Base-by-base conservation (phyloP, 2,113 vertebrate species). In the Rhinolophus ferrumequinum region DNA sequence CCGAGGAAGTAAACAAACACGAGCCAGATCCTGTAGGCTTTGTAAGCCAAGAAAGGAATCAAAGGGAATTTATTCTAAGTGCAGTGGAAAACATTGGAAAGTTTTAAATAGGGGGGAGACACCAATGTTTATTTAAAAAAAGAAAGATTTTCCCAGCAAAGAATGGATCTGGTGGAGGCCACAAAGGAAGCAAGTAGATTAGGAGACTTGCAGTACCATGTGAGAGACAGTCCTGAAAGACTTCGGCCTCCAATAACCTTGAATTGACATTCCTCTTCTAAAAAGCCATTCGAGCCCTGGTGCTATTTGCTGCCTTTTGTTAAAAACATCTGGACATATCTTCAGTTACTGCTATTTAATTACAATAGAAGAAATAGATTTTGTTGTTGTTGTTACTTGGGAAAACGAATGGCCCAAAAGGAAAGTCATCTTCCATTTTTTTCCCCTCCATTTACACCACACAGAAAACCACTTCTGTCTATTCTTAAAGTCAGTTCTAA, bases 241-340 rank as follows among this genome's bases (percentile, higher is more conserved):
- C 22, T 73, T 94, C 69, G 81, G 81, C 90, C 80, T 70, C 80
- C 44, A 50, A 35, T 94, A 58, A 96, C 60, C 81, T 88, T 90
- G 41, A 44, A 44, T 44, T 44, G 64, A 70, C 66, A 44, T 70
- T 93, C 33, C 56, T 93, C 41, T 87, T 88, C 69, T 79, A 90
- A 80, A 18, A 83, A 80, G 92, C 26, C 50, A 2, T 77, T 91
- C 90, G 35, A 96, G 18, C 52, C 14, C 60, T 94, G 33, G 22
- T 24, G 21, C 33, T 47, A 5, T 76, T 80, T 69, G 58, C 47
- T 33, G 2, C 50, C 47, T 73, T 96, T 77, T 73, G 28, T 85
- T 83, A 52, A 95, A 91, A 91, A 35, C 30, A 73, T 15, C 8
- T 73, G 41, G 7, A 28, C 73, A 18, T 52, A 77, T 79, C 33